These are phyloP conservation scores for Thinocorus orbignyianus DNA, from an alignment of 2,113 vertebrate genomes.

Conservation along the genomic window DNA sequence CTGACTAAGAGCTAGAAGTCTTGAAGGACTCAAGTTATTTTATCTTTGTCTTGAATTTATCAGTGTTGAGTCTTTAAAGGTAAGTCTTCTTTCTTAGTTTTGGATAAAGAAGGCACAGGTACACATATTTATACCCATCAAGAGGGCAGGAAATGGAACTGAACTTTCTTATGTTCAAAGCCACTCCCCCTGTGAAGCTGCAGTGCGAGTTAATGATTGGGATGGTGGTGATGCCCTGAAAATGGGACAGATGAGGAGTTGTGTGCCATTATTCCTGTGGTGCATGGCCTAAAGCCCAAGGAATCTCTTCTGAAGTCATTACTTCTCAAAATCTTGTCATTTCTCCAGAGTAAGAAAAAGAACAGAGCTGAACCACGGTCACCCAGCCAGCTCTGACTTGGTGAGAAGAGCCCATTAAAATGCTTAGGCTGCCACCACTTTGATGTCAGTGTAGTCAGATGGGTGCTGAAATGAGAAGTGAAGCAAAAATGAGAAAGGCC, in stretches of 20 bases:
- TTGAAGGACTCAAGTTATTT: not conserved
- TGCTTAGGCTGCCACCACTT: not conserved
- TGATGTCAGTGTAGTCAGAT: not conserved
- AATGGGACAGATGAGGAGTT: not conserved
- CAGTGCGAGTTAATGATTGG: not conserved
- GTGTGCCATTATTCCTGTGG: not conserved
- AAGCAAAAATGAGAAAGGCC: not conserved
- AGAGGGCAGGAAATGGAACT: not conserved
- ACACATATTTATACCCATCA: not conserved
- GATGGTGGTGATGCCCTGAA: not conserved
- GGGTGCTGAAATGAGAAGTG: not conserved
- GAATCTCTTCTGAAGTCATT: not conserved
- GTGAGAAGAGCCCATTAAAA: not conserved
- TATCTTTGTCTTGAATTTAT: not conserved
- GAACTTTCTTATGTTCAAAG: not conserved
- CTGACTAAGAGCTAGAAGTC: not conserved
- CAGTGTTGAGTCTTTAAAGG: not conserved
- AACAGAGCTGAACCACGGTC: not conserved
- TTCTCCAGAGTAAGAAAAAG: not conserved
- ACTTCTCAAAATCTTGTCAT: not conserved
- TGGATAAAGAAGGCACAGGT: not conserved
- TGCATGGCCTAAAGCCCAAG: not conserved
- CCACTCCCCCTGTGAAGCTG: not conserved
- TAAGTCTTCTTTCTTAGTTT: not conserved
- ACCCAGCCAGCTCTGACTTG: not conserved